phyloP scores from a whole-genome alignment of 2,113 vertebrate species.

The Gavialis gangeticus region DNA sequence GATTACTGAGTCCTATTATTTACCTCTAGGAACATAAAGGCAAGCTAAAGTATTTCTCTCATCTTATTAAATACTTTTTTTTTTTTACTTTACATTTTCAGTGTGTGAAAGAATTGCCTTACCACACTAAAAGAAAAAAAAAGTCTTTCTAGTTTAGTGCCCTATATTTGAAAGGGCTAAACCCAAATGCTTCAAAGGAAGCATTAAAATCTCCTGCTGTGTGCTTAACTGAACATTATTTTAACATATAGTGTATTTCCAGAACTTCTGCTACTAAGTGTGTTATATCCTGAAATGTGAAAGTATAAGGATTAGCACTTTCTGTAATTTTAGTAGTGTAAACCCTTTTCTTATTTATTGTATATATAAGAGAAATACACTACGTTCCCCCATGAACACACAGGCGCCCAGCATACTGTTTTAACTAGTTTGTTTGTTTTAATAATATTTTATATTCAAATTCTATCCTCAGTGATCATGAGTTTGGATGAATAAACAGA shows the following conservation, averaged over 20 bases:
- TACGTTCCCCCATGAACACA: neutral
- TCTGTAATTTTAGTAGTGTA: neutral
- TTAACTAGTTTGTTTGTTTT: no score
- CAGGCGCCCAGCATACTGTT: no score
- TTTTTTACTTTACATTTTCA: neutral
- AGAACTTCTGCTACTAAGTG: neutral
- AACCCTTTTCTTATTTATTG: neutral
- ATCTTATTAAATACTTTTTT: neutral
- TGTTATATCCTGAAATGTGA: neutral
- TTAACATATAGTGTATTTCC: neutral
- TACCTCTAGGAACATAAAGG: neutral
- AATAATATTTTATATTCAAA: neutral
- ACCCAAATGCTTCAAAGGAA: neutral
- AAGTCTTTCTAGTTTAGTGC: rapidly evolving
- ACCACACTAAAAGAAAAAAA: neutral
- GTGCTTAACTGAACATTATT: neutral
- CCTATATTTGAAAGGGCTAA: neutral
- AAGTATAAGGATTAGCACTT: neutral
- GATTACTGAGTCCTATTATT: neutral
- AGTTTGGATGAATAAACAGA: neutral
- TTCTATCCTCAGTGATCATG: neutral
- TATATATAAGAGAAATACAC: rapidly evolving
- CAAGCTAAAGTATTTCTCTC: neutral
- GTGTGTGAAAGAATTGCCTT: neutral
- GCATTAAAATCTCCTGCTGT: neutral